These are phyloP conservation scores for Cyclargus thomasi DNA, from an alignment of 1,140 invertebrate species.

Conservation along the genomic window DNA sequence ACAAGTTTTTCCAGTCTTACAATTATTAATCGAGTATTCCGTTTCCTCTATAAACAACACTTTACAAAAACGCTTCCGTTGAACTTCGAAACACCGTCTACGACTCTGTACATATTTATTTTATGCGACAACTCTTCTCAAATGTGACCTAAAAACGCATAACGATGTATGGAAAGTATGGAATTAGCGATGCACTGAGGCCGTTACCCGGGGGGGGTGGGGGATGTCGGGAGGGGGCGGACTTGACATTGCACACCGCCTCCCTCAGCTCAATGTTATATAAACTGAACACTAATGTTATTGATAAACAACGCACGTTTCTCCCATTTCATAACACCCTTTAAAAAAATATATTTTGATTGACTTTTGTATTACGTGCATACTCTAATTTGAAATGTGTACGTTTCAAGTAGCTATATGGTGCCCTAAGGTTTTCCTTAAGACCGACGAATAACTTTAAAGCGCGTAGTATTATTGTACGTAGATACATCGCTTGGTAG, in stretches of 20 bases:
- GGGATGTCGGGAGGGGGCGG: conserved; percentile 26
- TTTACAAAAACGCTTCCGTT: too few relatives aligned
- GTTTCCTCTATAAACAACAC: too few relatives aligned
- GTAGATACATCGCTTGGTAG: neutral
- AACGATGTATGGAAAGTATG: conserved; percentile 25
- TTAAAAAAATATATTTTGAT: neutral
- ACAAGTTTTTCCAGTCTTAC: too few relatives aligned
- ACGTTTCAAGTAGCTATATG: too few relatives aligned
- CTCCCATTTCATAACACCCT: neutral
- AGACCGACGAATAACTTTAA: too few relatives aligned
- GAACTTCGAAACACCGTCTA: neutral
- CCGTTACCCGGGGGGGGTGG: conserved; percentile 14
- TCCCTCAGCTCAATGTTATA: conserved; percentile 9
- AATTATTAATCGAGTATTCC: too few relatives aligned
- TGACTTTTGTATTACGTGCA: too few relatives aligned
- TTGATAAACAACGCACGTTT: conserved; percentile 5
- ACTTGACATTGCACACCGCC: conserved; percentile 36
- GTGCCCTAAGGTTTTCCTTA: too few relatives aligned
- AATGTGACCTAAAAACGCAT: conserved; percentile 25
- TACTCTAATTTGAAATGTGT: too few relatives aligned
- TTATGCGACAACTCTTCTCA: conserved; percentile 8
- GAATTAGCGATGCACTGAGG: conserved; percentile 28
- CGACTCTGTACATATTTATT: neutral
- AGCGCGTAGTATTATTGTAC: too few relatives aligned
- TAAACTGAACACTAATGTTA: neutral